A percentile compares a stretch with the other conserved stretches of the same genome.
Conservation (phyloP, 1,140 invertebrate species). For the Fopius arisanus region DNA sequence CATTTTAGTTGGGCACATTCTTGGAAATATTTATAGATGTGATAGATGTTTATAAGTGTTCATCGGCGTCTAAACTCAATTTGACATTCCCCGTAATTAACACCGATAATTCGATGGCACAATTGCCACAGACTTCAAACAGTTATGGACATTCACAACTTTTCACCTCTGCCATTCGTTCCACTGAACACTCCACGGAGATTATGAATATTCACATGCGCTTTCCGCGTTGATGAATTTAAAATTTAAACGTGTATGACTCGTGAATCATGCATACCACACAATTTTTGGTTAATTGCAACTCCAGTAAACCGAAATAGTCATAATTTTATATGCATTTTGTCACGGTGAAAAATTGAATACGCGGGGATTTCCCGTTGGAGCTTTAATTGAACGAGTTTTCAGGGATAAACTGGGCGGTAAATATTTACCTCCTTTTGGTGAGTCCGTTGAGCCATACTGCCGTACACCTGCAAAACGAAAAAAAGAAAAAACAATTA, state of each 20-base stretch:
- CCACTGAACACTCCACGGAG: background rate
- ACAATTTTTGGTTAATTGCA: background rate
- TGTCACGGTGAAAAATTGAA: background rate
- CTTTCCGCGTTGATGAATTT: background rate
- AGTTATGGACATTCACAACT: no score
- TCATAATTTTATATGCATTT: constrained; percentile 4
- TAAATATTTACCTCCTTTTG: constrained; percentile 49
- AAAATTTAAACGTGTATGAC: background rate
- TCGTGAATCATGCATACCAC: background rate
- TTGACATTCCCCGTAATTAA: background rate
- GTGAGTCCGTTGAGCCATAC: constrained; percentile 52
- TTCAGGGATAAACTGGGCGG: background rate
- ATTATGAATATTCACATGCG: constrained; percentile 1
- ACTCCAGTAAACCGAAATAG: no score
- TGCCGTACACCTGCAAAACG: constrained; percentile 59
- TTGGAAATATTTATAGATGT: no score
- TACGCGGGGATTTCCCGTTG: background rate
- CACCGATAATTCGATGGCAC: background rate
- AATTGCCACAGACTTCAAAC: no score
- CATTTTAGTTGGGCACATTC: no score
- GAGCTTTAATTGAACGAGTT: background rate
- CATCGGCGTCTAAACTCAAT: no score
- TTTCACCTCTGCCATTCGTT: background rate
- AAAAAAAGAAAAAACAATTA: constrained; percentile 29
- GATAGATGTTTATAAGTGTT: no score